These are phyloP conservation scores for Vanessa cardui DNA, from an alignment of 2,888 invertebrate genomes.

Conservation along the genomic window DNA sequence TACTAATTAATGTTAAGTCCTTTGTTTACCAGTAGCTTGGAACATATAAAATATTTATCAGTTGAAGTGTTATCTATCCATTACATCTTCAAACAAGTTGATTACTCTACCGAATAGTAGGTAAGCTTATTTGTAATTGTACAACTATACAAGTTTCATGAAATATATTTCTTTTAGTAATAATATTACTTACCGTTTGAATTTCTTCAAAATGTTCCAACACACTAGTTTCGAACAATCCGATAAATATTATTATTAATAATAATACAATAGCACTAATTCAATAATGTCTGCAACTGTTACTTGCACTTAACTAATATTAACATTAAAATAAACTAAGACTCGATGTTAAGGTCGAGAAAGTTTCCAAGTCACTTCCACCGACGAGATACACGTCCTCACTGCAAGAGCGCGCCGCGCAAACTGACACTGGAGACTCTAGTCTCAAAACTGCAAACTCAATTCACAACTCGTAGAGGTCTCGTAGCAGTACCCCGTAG, in stretches of 20 bases:
- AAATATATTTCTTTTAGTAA: not conserved
- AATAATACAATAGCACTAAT: not conserved
- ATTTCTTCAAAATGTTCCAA: not conserved
- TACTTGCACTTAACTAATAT: not conserved
- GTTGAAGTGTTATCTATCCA: not conserved
- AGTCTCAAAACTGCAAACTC: slow-evolving; percentile 4
- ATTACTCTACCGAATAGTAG: not conserved
- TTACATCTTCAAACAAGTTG: slow-evolving; percentile 2
- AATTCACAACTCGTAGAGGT: slow-evolving; percentile 17
- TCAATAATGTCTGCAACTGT: not conserved
- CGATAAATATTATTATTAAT: not conserved
- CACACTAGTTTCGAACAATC: not conserved
- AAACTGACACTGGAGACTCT: slow-evolving; percentile 31
- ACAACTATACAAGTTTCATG: not conserved
- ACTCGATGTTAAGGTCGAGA: slow-evolving; percentile 8
- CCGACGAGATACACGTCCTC: slow-evolving; percentile 24
- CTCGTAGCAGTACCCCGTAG: slow-evolving; percentile 20
- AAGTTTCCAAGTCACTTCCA: slow-evolving; percentile 12
- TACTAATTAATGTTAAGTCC: not conserved
- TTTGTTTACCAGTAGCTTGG: not conserved
- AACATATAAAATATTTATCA: not conserved
- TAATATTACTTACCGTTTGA: not conserved
- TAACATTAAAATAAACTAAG: not conserved
- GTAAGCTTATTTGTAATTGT: not conserved
- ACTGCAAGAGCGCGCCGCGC: slow-evolving; percentile 39